Conservation (phyloP, 1,140 invertebrate genomes). For the Drosophila rhopaloa region DNA sequence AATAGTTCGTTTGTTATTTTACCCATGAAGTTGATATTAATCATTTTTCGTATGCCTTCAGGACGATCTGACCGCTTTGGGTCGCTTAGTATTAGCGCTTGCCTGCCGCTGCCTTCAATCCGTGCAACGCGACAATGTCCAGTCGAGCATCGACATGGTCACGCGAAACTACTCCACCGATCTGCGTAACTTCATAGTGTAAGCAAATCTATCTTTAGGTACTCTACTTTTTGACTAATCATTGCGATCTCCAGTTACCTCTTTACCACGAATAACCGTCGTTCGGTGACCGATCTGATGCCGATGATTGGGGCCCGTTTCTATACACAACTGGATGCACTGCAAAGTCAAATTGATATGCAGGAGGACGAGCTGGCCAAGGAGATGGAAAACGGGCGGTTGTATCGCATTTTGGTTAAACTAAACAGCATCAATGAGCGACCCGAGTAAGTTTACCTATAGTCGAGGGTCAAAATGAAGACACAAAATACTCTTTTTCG, state of each 20-base stretch:
- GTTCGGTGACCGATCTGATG: slow-evolving; percentile 98
- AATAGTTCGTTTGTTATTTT: not conserved
- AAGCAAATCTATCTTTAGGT: slow-evolving; percentile 69
- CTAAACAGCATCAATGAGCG: slow-evolving; percentile 96
- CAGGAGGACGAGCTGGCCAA: slow-evolving; percentile 96
- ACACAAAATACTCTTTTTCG: no score
- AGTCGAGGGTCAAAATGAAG: not conserved
- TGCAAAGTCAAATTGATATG: slow-evolving; percentile 93
- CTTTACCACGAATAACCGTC: slow-evolving; percentile 88
- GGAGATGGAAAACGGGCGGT: slow-evolving; percentile 97
- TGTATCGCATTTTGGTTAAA: slow-evolving; percentile 96
- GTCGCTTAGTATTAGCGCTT: slow-evolving; percentile 95
- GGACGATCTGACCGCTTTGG: slow-evolving; percentile 96
- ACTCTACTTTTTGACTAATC: not conserved
- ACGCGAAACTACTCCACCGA: slow-evolving; percentile 95
- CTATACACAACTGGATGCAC: slow-evolving; percentile 96
- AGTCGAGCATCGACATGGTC: slow-evolving; percentile 95
- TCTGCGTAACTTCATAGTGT: slow-evolving; percentile 97
- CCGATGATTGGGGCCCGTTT: slow-evolving; percentile 99
- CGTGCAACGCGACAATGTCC: slow-evolving; percentile 93
- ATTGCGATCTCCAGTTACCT: slow-evolving; percentile 88
- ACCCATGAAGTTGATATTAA: not conserved
- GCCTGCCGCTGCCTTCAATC: slow-evolving; percentile 96
- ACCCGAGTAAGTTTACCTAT: slow-evolving; percentile 89
- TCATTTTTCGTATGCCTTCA: slow-evolving; percentile 84